These are phyloP conservation scores for Onychomys torridus DNA, from an alignment of 2,797 vertebrate species.

Conservation along the genomic window DNA sequence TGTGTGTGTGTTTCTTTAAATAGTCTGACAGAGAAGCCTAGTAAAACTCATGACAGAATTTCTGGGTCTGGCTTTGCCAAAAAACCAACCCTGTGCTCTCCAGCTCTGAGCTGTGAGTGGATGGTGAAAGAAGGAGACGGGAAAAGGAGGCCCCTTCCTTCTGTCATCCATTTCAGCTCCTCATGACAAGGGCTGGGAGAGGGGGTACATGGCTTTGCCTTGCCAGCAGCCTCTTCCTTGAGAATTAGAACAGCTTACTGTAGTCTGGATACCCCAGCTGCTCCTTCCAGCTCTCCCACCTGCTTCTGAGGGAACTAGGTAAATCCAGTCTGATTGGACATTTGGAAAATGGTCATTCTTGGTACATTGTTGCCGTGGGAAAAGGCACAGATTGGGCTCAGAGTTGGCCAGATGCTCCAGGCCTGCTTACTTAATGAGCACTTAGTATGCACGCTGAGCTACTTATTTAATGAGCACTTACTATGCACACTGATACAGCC, in stretches of 20 bases:
- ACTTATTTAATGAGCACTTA: background rate
- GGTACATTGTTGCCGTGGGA: background rate
- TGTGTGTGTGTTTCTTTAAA: background rate
- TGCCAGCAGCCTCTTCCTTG: rapidly evolving
- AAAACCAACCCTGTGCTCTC: background rate
- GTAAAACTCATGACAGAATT: background rate
- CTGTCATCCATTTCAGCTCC: background rate
- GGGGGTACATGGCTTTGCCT: background rate
- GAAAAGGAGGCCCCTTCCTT: no score
- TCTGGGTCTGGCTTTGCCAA: background rate
- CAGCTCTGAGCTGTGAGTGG: rapidly evolving
- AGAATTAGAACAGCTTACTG: rapidly evolving
- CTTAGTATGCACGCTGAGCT: background rate
- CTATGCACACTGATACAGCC: rapidly evolving
- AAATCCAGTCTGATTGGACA: background rate
- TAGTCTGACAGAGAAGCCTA: background rate
- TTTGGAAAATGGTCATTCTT: background rate
- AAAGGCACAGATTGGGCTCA: background rate
- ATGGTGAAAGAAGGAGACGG: background rate
- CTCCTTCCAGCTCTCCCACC: background rate
- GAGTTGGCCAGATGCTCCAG: background rate
- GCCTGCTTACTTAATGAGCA: background rate
- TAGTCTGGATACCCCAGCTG: rapidly evolving
- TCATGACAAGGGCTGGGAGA: background rate
- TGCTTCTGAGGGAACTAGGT: background rate